Base-by-base conservation (phyloP, 2,113 vertebrate genomes). In the Trichomycterus rosablanca region DNA sequence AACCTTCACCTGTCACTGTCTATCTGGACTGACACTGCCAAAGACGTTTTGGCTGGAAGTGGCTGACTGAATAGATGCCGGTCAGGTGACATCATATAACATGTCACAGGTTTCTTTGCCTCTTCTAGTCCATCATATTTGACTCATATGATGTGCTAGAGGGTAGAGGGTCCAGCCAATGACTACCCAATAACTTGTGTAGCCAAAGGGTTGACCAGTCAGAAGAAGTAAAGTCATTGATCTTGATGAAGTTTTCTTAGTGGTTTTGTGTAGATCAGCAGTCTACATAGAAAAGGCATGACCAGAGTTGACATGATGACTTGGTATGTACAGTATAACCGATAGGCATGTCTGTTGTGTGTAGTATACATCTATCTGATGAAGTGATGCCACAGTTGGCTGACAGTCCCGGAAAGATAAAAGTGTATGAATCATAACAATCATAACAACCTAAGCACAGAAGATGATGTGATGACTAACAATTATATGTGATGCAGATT, bases 31-130 rank as follows among this genome's bases (percentile, higher is more conserved):
- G 4, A 40, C n/a, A 5, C 5, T 22, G 51, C 15, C n/a, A n/a
- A 56, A 44, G 24, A 28, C 35, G 48, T 35, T 22, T 56, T 22
- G 65, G 65, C 58, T 66, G 48, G 66, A 61, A 42, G 46, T 53
- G 58, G 23, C 65, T 71, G 83, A 82, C 69, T 83, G 78, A 83
- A 82, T 85, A 78, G n/a, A n/a, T 64, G 78, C 76, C 73, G 57
- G 66, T 45, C 63, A 55, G 14, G 55, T 68, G 43, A 39, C 20
- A 11, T 19, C 18, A 32, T 51, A 44, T 54, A 50, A 59, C 46
- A 42, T 69, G 28, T 12, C 64, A 59, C 16, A 15, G 43, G 19
- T 32, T 40, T 6, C 35, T 43, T 42, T 49, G 53, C 60, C 40
- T 61, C 53, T 34, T 39, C 46, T 20, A 46, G 16, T 55, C 40